phyloP scores from a whole-genome alignment of 2,797 vertebrate species.

The Helicolenus hilgendorfi region DNA sequence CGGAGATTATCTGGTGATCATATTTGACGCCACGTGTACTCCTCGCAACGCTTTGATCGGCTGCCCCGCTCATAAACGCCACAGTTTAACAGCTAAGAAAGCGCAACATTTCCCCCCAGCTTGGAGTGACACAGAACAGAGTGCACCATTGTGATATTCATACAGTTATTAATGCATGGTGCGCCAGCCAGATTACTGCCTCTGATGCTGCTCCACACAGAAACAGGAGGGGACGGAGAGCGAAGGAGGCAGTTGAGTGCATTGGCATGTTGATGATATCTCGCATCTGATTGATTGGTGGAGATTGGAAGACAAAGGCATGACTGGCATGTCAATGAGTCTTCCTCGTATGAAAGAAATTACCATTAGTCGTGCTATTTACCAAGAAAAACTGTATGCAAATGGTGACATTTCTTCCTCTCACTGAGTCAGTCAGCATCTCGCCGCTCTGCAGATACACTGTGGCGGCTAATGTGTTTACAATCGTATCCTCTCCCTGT shows the following conservation, averaged over 20 bases:
- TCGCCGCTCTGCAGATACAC: slow-evolving; percentile 48
- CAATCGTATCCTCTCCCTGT: slow-evolving; percentile 47
- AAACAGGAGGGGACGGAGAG: slow-evolving; percentile 35
- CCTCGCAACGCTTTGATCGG: slow-evolving; percentile 44
- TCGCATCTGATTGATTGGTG: slow-evolving; percentile 50
- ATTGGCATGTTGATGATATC: slow-evolving; percentile 69
- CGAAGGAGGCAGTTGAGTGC: slow-evolving; percentile 34
- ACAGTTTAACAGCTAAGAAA: slow-evolving; percentile 43
- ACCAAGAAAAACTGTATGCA: slow-evolving; percentile 74
- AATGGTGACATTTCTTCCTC: slow-evolving; percentile 80
- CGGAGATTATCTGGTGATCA: slow-evolving; percentile 58
- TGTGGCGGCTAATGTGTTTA: slow-evolving; percentile 65
- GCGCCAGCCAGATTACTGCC: slow-evolving; percentile 64
- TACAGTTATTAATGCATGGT: slow-evolving; percentile 83
- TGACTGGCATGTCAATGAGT: slow-evolving; percentile 67
- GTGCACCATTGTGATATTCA: slow-evolving; percentile 74
- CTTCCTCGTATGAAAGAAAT: slow-evolving; percentile 47
- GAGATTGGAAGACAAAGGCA: slow-evolving; percentile 64
- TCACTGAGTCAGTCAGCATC: slow-evolving; percentile 51
- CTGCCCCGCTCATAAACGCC: slow-evolving; percentile 23
- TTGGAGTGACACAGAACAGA: slow-evolving; percentile 64
- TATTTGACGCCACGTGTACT: slow-evolving; percentile 34
- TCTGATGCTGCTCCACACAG: slow-evolving; percentile 69
- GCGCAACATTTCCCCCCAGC: slow-evolving; percentile 47
- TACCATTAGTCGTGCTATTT: slow-evolving; percentile 68